Conservation (phyloP, 2,888 invertebrate species). For the Thelaira solivaga region DNA sequence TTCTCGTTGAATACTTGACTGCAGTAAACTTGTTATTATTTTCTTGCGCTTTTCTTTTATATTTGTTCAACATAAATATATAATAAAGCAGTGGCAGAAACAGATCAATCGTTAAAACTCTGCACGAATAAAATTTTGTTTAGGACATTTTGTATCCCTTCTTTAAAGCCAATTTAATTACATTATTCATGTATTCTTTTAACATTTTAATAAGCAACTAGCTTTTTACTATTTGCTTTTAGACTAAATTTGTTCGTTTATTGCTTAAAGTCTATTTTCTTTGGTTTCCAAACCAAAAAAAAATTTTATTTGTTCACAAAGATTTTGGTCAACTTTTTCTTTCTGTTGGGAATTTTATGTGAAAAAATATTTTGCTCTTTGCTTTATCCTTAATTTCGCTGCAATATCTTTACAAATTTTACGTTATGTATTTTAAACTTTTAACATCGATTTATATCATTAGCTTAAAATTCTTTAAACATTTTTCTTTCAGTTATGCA, state of each 20-base stretch:
- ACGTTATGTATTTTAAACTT: neutral
- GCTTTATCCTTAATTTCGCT: constrained; percentile 49
- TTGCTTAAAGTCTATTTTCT: constrained; percentile 1
- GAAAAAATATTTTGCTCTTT: constrained; percentile 43
- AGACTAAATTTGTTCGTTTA: neutral
- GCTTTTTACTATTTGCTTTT: neutral
- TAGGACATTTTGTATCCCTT: constrained; percentile 7
- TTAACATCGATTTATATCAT: neutral
- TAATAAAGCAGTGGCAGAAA: constrained; percentile 1
- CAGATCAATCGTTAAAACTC: constrained; percentile 6
- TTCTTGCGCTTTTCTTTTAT: neutral
- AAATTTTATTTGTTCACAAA: neutral
- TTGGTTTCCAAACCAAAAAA: constrained; percentile 4
- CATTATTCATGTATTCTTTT: constrained; percentile 10
- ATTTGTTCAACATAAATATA: constrained; percentile 15
- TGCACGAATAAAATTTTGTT: neutral
- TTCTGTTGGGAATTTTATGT: constrained; percentile 2
- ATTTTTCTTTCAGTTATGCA: constrained; percentile 14
- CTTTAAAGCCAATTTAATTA: neutral
- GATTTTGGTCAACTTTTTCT: constrained; percentile 12
- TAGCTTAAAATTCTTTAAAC: neutral
- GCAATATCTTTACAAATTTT: constrained; percentile 8
- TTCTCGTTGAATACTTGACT: constrained; percentile 1
- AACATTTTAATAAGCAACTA: neutral
- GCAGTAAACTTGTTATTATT: neutral